A percentile compares a stretch with the other conserved stretches of the same genome.
These are phyloP conservation scores for Xylocopa sonorina DNA, from an alignment of 1,140 invertebrate genomes.

Conservation along the genomic window DNA sequence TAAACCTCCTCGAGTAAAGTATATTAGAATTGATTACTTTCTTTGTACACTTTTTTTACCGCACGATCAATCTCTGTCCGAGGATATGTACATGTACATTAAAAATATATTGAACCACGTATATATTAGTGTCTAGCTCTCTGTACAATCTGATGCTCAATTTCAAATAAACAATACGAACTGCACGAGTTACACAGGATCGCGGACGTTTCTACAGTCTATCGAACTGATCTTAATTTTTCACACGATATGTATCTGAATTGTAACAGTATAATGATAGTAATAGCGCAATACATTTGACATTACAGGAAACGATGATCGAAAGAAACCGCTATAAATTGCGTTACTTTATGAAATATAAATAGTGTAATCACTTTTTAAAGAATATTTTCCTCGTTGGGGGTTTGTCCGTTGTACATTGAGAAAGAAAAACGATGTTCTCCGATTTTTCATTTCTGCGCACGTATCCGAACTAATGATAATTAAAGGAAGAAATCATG, in stretches of 20 bases:
- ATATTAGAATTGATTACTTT: slow-evolving; percentile 6
- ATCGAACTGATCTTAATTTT: slow-evolving; percentile 37
- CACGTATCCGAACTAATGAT: not conserved
- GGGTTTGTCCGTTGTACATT: not conserved
- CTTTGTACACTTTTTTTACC: slow-evolving; percentile 7
- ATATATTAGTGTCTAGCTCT: slow-evolving; percentile 2
- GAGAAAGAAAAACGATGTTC: no score
- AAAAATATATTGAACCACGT: no score
- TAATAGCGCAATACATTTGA: slow-evolving; percentile 26
- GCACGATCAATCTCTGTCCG: slow-evolving; percentile 18
- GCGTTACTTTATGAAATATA: not conserved
- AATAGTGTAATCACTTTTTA: not conserved
- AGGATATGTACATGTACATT: not conserved
- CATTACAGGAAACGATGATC: not conserved
- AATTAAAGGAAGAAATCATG: not conserved
- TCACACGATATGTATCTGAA: slow-evolving; percentile 13
- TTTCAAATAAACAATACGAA: slow-evolving; percentile 8
- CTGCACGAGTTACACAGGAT: slow-evolving; percentile 8
- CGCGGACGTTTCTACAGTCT: not conserved
- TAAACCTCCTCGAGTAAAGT: slow-evolving; percentile 7
- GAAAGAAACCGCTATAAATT: not conserved
- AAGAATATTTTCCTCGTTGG: not conserved
- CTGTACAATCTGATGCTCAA: slow-evolving; percentile 36
- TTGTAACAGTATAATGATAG: slow-evolving; percentile 30
- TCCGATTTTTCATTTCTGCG: not conserved